Evolutionary conservation across 2,797 vertebrate genomes (phyloP).

Genomic region (Nyctalus aviator): DNA sequence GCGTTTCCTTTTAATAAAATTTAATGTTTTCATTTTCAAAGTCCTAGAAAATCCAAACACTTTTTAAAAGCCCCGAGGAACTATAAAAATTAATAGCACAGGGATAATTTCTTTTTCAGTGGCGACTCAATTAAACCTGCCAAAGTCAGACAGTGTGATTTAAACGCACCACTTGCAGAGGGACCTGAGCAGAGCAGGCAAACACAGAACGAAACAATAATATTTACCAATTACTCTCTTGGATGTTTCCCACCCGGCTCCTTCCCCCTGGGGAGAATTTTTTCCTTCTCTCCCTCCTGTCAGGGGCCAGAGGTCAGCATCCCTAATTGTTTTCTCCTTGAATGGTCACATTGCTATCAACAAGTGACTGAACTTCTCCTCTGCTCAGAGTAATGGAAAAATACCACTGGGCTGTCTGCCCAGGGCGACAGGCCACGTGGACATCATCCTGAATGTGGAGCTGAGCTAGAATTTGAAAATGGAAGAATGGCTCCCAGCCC

Average conservation of each 20-base stretch:
- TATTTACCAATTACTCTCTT: slow-evolving; percentile 84
- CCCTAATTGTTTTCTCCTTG: slow-evolving; percentile 85
- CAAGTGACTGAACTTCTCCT: slow-evolving; percentile 80
- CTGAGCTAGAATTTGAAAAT: slow-evolving; percentile 63
- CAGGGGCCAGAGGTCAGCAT: slow-evolving; percentile 71
- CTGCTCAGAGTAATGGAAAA: slow-evolving; percentile 79
- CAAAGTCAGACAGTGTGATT: slow-evolving; percentile 84
- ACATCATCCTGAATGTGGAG: slow-evolving; percentile 4
- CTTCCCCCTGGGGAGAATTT: slow-evolving; percentile 63
- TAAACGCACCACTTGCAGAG: slow-evolving; percentile 77
- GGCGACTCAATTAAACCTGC: slow-evolving; percentile 85
- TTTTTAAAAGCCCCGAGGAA: slow-evolving; percentile 84
- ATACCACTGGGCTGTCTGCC: slow-evolving; percentile 78
- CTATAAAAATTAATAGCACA: slow-evolving; percentile 86
- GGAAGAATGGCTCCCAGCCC: slow-evolving; percentile 45
- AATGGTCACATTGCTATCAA: slow-evolving; percentile 83
- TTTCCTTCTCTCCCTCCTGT: slow-evolving; percentile 70
- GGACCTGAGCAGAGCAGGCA: slow-evolving; percentile 66
- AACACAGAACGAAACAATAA: slow-evolving; percentile 81
- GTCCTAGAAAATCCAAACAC: slow-evolving; percentile 86
- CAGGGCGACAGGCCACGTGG: slow-evolving; percentile 71
- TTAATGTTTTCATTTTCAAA: slow-evolving; percentile 87
- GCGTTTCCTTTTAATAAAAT: slow-evolving; percentile 85
- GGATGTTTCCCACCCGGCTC: slow-evolving; percentile 75
- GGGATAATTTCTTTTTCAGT: slow-evolving; percentile 86